Conservation (phyloP, 1,140 invertebrate genomes). For the Steinernema khuongi region DNA sequence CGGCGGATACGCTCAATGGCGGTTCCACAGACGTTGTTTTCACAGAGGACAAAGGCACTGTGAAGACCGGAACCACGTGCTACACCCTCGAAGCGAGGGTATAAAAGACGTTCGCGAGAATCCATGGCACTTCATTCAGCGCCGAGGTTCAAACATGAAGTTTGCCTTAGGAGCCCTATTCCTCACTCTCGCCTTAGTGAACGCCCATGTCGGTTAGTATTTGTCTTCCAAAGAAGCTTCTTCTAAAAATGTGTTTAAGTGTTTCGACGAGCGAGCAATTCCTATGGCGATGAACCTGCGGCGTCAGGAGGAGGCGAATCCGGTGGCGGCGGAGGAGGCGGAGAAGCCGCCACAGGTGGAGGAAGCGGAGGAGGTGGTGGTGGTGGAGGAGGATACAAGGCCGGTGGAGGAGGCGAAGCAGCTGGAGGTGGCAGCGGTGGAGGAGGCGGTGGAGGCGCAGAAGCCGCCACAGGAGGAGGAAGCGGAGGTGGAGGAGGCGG, state of each 20-base stretch:
- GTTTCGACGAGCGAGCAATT: neutral
- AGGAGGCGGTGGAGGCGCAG: neutral
- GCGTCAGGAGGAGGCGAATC: neutral
- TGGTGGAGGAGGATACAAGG: neutral
- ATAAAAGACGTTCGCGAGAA: neutral
- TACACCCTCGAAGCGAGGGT: neutral
- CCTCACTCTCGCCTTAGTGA: neutral
- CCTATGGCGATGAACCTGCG: neutral
- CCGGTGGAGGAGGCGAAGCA: neutral
- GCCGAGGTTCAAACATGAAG: neutral
- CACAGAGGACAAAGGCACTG: neutral
- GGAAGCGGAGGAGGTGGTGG: neutral
- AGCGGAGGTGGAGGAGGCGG: neutral
- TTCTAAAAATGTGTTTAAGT: neutral
- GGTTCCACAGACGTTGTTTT: neutral
- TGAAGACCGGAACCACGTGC: neutral
- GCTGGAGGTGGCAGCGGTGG: neutral
- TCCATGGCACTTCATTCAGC: neutral
- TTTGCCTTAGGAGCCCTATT: neutral
- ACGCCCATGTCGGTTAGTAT: neutral
- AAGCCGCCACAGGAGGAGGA: neutral
- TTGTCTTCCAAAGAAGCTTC: neutral
- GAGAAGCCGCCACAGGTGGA: neutral
- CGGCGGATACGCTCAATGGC: neutral
- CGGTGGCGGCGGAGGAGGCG: neutral